Base-by-base conservation (phyloP, 2,888 invertebrate genomes). In the Maniola hyperantus region DNA sequence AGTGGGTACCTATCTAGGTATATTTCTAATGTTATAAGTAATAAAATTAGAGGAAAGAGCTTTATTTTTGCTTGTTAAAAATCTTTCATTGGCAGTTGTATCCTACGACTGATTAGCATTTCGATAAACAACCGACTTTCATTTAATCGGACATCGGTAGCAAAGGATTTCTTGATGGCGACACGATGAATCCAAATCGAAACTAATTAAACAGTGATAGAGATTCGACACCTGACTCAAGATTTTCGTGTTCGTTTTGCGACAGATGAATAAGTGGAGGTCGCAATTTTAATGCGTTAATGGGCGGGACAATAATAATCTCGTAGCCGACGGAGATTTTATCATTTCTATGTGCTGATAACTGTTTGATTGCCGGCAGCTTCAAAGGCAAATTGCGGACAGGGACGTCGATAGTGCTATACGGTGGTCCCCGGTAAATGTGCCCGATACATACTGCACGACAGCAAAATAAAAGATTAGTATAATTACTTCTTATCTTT, bases 251-350 rank as follows among this genome's bases (percentile, higher is more conserved):
- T 39, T 71, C 71, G 72, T 70, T 67, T 68, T 72, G 67, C 74
- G 91, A 90, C 91, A 87, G 85, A 90, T 91, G 91, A 92, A 91
- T 92, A 89, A 89, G 87, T 87, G 86, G 79, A 84, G 91, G 89
- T 91, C 88, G 91, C 90, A 83, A 85, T 88, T 88, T 89, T 89
- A 90, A 91, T 87, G 85, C 88, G 88, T 84, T 88, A 91, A 91
- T 90, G 84, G 89, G 88, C 89, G 89, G 90, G 86, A 91, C 91
- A 91, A 91, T 88, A 87, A 90, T 81, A 81, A 82, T 86, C 88
- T 90, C 83, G 87, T 85, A 83, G 82, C 81, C 77, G 76, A 77
- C 75, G 77, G 76, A 85, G 91, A 91, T 90, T 81, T 82, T 89
- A 91, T 91, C 91, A 79, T 80, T 79, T 83, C 84, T 83, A 83